A percentile compares a stretch with the other conserved stretches of the same genome.
These are phyloP conservation scores for Sminthopsis crassicaudata DNA, from an alignment of 2,113 vertebrate genomes.

Conservation along the genomic window DNA sequence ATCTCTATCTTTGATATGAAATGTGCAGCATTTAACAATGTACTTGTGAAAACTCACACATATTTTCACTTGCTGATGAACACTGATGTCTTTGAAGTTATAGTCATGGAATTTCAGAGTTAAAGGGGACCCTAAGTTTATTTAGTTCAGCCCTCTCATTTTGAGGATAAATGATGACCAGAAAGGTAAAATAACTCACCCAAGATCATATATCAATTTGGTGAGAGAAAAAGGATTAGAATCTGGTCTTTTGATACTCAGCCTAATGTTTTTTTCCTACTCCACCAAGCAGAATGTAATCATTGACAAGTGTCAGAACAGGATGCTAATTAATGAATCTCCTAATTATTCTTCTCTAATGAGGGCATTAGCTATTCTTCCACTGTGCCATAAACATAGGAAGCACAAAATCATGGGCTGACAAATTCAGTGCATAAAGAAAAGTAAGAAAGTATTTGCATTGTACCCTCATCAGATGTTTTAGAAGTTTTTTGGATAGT, in stretches of 20 bases:
- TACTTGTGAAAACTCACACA: not conserved
- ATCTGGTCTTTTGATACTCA: not conserved
- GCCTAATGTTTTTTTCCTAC: slow-evolving; percentile 10
- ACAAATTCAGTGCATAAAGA: not conserved
- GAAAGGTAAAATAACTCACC: not conserved
- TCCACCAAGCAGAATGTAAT: slow-evolving; percentile 29
- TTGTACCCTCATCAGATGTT: slow-evolving; percentile 68
- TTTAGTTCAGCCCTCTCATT: not conserved
- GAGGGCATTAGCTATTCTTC: slow-evolving; percentile 27
- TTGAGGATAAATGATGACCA: not conserved
- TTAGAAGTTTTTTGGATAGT: slow-evolving; percentile 36
- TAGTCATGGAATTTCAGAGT: not conserved
- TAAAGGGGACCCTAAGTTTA: not conserved
- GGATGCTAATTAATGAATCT: slow-evolving; percentile 16
- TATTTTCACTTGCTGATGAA: not conserved
- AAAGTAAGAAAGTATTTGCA: not conserved
- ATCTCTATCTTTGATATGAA: not conserved
- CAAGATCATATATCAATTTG: slow-evolving; percentile 13
- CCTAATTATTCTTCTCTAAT: slow-evolving; percentile 29
- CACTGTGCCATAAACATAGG: slow-evolving; percentile 6
- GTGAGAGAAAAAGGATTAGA: slow-evolving; percentile 6
- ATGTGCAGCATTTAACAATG: not conserved
- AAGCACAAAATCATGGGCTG: slow-evolving; percentile 40
- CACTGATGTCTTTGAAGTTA: not conserved
- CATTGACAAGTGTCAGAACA: slow-evolving; percentile 51